Conservation (phyloP, 1,140 invertebrate genomes). For the Apis florea region DNA sequence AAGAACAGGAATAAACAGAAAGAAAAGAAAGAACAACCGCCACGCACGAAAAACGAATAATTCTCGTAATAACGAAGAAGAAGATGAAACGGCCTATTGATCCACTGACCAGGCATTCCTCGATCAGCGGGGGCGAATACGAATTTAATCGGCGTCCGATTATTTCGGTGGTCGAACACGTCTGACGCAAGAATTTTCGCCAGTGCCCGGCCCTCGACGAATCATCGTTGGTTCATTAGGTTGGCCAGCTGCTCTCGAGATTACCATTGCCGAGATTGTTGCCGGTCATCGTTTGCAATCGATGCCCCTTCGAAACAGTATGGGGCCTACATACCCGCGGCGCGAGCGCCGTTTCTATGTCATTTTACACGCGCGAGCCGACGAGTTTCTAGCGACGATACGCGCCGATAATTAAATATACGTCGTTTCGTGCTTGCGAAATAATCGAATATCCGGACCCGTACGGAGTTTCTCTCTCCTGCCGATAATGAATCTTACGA, state of each 20-base stretch:
- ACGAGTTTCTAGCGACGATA: conserved; percentile 21
- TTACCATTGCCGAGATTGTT: conserved; percentile 62
- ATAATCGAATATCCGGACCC: conserved; percentile 18
- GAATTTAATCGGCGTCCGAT: conserved; percentile 47
- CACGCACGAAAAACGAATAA: no score
- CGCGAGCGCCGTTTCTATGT: conserved; percentile 10
- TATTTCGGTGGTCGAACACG: conserved; percentile 36
- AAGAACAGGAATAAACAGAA: no score
- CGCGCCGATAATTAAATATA: conserved; percentile 32
- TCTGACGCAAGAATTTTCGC: conserved; percentile 43
- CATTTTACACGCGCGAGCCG: conserved; percentile 48
- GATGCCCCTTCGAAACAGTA: conserved; percentile 58
- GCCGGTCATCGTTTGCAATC: conserved; percentile 66
- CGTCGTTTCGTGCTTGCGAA: conserved; percentile 18
- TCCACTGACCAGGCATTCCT: not conserved
- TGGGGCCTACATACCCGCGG: conserved; percentile 44
- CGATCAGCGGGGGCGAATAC: conserved; percentile 11
- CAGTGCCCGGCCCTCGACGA: conserved; percentile 36
- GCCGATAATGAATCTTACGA: conserved; percentile 1
- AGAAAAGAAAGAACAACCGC: no score
- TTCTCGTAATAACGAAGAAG: not conserved
- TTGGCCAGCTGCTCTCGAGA: conserved; percentile 53
- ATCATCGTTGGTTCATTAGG: conserved; percentile 64
- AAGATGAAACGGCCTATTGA: not conserved
- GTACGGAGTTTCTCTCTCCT: conserved; percentile 3